phyloP scores from a whole-genome alignment of 2,888 invertebrate species.

The Calliphora vomitoria region DNA sequence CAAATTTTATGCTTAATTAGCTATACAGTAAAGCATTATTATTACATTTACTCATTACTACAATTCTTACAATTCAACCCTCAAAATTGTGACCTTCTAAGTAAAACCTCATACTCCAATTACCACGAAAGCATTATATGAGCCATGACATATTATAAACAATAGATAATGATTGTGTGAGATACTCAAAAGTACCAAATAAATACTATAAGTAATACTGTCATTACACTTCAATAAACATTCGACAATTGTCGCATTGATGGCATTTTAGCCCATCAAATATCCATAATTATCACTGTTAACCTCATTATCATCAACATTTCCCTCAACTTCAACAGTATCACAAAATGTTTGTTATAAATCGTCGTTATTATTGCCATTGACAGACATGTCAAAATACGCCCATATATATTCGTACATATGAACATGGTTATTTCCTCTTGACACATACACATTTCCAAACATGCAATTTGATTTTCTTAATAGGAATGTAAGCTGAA shows the following conservation, averaged over 20 bases:
- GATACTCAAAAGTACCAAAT: constrained; percentile 16
- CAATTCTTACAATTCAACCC: neutral
- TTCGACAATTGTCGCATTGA: constrained; percentile 17
- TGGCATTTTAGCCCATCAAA: constrained; percentile 5
- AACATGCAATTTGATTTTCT: constrained; percentile 1
- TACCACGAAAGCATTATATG: neutral
- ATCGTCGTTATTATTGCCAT: constrained; percentile 29
- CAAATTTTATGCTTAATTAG: too few relatives aligned
- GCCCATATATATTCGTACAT: neutral
- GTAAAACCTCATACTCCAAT: neutral
- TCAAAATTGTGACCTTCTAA: neutral
- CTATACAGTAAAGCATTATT: too few relatives aligned
- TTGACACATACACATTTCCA: neutral
- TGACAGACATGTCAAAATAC: constrained; percentile 7
- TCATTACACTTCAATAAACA: constrained; percentile 14
- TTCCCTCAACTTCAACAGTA: constrained; percentile 11
- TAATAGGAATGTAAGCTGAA: neutral
- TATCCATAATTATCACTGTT: constrained; percentile 11
- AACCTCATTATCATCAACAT: constrained; percentile 19
- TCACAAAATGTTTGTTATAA: constrained; percentile 28
- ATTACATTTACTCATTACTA: neutral
- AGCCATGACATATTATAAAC: neutral
- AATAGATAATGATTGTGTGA: constrained; percentile 14
- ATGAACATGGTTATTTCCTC: neutral
- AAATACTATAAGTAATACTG: neutral